Percentiles rank a stretch among this genome's conserved stretches.
Conservation (phyloP, 2,888 invertebrate species). For the Drosophila atripex region DNA sequence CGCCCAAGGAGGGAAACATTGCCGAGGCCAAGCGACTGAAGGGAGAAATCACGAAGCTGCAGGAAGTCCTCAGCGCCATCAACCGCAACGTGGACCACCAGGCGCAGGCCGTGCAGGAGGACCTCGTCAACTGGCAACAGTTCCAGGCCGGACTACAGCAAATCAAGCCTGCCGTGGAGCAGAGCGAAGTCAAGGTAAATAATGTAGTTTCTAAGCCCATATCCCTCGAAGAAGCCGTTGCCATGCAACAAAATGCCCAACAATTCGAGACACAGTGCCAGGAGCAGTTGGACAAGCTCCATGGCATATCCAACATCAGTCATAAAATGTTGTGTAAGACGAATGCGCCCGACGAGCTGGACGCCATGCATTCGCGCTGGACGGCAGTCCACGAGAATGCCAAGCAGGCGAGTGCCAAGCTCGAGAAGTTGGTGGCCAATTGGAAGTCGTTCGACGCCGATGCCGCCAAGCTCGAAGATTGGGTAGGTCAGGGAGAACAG, state of each 20-base stretch:
- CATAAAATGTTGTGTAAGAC: slow-evolving; percentile 90
- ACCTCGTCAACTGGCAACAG: slow-evolving; percentile 92
- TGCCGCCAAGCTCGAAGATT: slow-evolving; percentile 90
- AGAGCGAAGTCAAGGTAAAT: slow-evolving; percentile 91
- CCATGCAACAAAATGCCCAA: slow-evolving; percentile 89
- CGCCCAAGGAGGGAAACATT: slow-evolving; percentile 87
- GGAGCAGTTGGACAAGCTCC: slow-evolving; percentile 89
- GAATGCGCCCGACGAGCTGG: slow-evolving; percentile 92
- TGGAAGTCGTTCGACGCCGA: slow-evolving; percentile 93
- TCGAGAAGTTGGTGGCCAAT: slow-evolving; percentile 90
- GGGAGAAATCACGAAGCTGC: slow-evolving; percentile 89
- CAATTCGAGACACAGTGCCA: slow-evolving; percentile 91
- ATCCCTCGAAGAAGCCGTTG: slow-evolving; percentile 91
- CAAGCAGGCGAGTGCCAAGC: slow-evolving; percentile 90
- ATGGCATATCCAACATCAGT: slow-evolving; percentile 89
- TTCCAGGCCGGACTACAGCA: slow-evolving; percentile 92
- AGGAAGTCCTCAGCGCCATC: slow-evolving; percentile 90
- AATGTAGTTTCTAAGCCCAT: slow-evolving; percentile 87
- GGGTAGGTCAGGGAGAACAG: slow-evolving; percentile 89
- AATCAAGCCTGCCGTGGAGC: slow-evolving; percentile 94
- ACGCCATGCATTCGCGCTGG: slow-evolving; percentile 92
- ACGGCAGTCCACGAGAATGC: slow-evolving; percentile 92
- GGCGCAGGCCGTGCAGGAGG: slow-evolving; percentile 89
- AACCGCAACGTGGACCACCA: slow-evolving; percentile 91
- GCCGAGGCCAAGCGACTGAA: slow-evolving; percentile 90